A percentile compares a stretch with the other conserved stretches of the same genome.
phyloP scores from a whole-genome alignment of 2,113 vertebrate genomes.

The Pithys albifrons region DNA sequence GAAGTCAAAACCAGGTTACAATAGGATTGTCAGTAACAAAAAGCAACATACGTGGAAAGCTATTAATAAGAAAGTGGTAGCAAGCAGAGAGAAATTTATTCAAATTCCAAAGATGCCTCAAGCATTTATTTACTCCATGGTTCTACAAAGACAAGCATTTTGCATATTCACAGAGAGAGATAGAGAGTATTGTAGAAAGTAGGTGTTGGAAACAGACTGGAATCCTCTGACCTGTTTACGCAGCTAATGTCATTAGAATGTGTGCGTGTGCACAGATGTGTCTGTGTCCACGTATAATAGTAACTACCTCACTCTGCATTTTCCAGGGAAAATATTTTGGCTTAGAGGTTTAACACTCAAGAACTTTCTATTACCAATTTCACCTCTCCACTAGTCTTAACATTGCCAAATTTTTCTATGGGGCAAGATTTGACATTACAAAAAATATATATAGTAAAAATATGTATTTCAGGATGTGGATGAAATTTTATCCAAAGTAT shows the following conservation, averaged over 20 bases:
- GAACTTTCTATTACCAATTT: conserved; percentile 24
- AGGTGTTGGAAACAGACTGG: conserved; percentile 38
- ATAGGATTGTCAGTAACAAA: background rate
- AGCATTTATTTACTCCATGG: background rate
- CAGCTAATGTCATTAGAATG: background rate
- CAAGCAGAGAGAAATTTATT: background rate
- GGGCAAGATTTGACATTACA: conserved; percentile 24
- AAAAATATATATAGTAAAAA: background rate
- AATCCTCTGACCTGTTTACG: background rate
- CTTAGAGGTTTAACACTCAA: conserved; percentile 31
- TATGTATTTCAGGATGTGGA: background rate
- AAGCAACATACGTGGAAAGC: background rate
- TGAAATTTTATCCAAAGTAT: background rate
- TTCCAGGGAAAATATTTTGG: conserved; percentile 27
- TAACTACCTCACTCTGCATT: conserved; percentile 75
- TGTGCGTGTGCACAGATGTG: background rate
- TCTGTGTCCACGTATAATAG: background rate
- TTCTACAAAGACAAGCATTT: conserved; percentile 23
- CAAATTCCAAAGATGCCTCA: background rate
- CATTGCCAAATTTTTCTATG: background rate
- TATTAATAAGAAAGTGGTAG: background rate
- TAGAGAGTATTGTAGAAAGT: background rate
- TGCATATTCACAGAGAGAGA: background rate
- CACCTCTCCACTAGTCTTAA: background rate
- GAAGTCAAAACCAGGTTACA: background rate